Evolutionary conservation across 2,797 vertebrate species (phyloP), one percentile per base, ranked within the genome.

Genomic region (Discoglossus pictus): DNA sequence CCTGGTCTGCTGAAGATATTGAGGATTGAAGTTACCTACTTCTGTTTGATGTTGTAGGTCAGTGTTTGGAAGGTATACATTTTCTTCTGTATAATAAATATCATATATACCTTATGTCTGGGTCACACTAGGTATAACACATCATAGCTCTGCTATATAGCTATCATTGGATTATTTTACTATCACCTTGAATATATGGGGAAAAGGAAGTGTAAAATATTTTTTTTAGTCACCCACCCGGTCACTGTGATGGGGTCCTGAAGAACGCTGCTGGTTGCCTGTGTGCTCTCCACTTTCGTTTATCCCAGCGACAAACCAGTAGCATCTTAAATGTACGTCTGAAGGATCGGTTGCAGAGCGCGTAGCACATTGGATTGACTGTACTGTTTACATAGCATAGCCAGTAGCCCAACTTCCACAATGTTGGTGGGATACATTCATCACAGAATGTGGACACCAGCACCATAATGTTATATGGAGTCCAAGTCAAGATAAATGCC

Each of bases 401-500:
- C 90, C 90, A 92, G 75, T 92, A 92, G 53, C 90, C 90, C 66
- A 92, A 77, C 62, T 90, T 83, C 90, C 90, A 92, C 50, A 91
- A 78, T 52, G 77, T 84, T 12, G 75, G 77, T 0, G 90, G 90
- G 11, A 92, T 81, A 1, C 86, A 87, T 61, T 82, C 70, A 31
- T 75, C 73, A 68, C 87, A 90, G 66, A 90, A 91, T 6, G 87
- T 84, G 7, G 90, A 91, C 46, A 89, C 87, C 76, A 92, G 80
- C 80, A 91, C 90, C 88, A 92, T 91, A 76, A 92, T 90, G 79
- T 92, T 92, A 75, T 92, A 92, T 0, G 90, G 90, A 0, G 86
- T 89, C 90, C 90, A 92, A 13, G 90, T 92, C 60, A 92, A 68
- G 72, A 92, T 88, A 72, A 92, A 92, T 16, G 89, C 90, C 76